phyloP scores from a whole-genome alignment of 64 coral and sea anemone species.

The Stichodactyla mertensii region DNA sequence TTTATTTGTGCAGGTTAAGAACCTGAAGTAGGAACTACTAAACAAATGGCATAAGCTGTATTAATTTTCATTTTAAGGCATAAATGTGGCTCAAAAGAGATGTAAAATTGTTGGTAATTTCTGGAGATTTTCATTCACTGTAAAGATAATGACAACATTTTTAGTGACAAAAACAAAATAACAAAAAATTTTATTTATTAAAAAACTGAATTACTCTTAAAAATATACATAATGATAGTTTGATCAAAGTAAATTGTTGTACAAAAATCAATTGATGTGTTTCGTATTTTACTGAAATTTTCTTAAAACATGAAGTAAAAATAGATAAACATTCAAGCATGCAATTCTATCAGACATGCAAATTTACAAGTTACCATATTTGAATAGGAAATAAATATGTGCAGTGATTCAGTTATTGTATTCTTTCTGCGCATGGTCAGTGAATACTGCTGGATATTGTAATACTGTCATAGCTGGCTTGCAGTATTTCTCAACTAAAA shows the following conservation, averaged over 20 bases:
- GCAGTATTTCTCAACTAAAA: slow-evolving; percentile 67
- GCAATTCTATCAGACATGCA: too few relatives aligned
- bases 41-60: too few relatives aligned
- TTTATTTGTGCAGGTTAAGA: too few relatives aligned
- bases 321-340: background rate
- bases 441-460: background rate
- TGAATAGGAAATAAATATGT: too few relatives aligned
- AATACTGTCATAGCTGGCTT: slow-evolving; percentile 44
- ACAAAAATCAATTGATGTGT: background rate
- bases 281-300: background rate
- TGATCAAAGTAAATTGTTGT: background rate
- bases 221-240: background rate
- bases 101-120: too few relatives aligned
- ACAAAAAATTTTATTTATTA: background rate
- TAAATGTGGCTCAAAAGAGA: too few relatives aligned
- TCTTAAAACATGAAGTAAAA: background rate
- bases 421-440: background rate
- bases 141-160: too few relatives aligned
- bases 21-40: too few relatives aligned
- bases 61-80: too few relatives aligned
- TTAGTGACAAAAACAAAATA: too few relatives aligned
- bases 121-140: too few relatives aligned
- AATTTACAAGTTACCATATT: too few relatives aligned
- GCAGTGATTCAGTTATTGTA: background rate
- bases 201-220: background rate